Percentiles rank a stretch among this genome's conserved stretches.
These are phyloP conservation scores for Aspidapion aeneum DNA, from an alignment of 2,888 invertebrate genomes.

Conservation along the genomic window DNA sequence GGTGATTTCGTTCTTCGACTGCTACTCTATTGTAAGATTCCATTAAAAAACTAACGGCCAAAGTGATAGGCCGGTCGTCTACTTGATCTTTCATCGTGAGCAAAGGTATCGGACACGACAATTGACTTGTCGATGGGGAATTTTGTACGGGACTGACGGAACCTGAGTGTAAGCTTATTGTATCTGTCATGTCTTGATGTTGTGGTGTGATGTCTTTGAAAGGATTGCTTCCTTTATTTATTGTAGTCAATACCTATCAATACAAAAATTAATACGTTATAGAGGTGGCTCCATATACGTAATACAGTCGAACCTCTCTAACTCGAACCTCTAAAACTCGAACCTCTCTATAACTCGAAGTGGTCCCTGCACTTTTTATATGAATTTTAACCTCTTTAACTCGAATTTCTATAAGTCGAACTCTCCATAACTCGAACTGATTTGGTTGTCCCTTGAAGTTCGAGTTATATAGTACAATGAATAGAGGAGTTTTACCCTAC, in stretches of 20 bases:
- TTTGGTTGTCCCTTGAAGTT: too few relatives aligned
- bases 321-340: too few relatives aligned
- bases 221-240: slow-evolving; percentile 43
- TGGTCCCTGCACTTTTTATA: too few relatives aligned
- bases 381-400: too few relatives aligned
- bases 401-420: too few relatives aligned
- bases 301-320: too few relatives aligned
- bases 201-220: slow-evolving; percentile 37
- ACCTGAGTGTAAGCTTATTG: slow-evolving; percentile 39
- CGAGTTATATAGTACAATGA: too few relatives aligned
- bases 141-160: slow-evolving; percentile 47
- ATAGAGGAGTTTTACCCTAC: too few relatives aligned
- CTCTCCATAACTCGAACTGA: too few relatives aligned
- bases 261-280: too few relatives aligned
- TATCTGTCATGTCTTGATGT: slow-evolving; percentile 29
- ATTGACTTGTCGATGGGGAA: slow-evolving; percentile 39
- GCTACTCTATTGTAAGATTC: slow-evolving; percentile 69
- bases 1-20: slow-evolving; percentile 69
- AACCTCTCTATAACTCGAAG: too few relatives aligned
- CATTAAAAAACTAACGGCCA: slow-evolving; percentile 51
- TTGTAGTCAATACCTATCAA: slow-evolving; percentile 47
- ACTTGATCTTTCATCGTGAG: slow-evolving; percentile 34
- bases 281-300: too few relatives aligned
- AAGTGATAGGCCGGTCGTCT: slow-evolving; percentile 31
- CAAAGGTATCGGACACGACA: slow-evolving; percentile 39